Evolutionary conservation across 2,113 vertebrate genomes (phyloP).

Genomic region (Galemys pyrenaicus): DNA sequence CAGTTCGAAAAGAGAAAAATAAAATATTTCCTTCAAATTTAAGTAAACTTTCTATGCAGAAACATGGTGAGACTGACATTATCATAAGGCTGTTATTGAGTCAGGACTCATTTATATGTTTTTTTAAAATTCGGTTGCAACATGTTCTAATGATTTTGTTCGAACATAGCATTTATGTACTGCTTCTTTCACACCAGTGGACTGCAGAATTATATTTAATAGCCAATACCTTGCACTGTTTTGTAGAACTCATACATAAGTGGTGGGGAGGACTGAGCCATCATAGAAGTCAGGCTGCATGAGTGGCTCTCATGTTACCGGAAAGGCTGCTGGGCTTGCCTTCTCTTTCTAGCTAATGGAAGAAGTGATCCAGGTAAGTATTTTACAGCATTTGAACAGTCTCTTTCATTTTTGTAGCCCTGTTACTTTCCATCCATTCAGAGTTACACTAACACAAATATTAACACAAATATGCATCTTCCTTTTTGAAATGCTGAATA

Average conservation of each 20-base stretch:
- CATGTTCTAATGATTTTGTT: not conserved
- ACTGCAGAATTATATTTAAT: not conserved
- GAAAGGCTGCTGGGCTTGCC: not conserved
- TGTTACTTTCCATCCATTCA: not conserved
- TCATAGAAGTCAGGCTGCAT: not conserved
- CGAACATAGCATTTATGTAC: not conserved
- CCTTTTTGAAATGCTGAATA: slow-evolving; percentile 24
- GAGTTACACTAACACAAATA: not conserved
- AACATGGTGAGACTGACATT: not conserved
- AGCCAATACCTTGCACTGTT: not conserved
- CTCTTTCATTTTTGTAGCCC: not conserved
- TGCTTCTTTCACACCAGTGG: not conserved
- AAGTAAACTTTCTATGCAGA: not conserved
- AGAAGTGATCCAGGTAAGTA: not conserved
- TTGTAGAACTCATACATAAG: not conserved
- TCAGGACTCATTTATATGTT: not conserved
- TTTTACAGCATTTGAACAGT: slow-evolving; percentile 5
- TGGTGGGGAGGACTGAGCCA: not conserved
- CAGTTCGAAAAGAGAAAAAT: not conserved
- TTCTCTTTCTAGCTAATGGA: not conserved
- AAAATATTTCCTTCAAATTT: not conserved
- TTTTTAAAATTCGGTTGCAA: not conserved
- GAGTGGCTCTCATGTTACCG: not conserved
- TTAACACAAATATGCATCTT: not conserved
- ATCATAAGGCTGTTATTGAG: not conserved